A percentile compares a stretch with the other conserved stretches of the same genome.
Evolutionary conservation across 2,888 invertebrate species (phyloP).

Genomic region (Hanleya hanleyi): DNA sequence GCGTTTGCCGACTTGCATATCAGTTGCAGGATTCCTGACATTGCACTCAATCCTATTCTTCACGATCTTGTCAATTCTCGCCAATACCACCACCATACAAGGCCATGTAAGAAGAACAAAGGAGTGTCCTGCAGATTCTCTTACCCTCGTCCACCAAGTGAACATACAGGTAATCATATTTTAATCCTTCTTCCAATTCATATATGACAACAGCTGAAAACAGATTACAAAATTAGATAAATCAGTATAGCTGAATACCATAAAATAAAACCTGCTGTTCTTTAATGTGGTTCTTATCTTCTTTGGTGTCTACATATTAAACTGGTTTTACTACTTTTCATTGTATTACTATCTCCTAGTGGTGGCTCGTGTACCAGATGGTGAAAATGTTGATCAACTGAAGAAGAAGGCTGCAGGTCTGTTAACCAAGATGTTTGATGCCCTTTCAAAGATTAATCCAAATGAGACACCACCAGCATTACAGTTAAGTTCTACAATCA

Average conservation of each 20-base stretch:
- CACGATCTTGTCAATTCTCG: slow-evolving; percentile 18
- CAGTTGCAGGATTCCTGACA: slow-evolving; percentile 4
- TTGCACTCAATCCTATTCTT: slow-evolving; percentile 3
- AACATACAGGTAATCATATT: not conserved
- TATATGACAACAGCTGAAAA: too few species aligned
- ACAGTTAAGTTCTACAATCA: too few species aligned
- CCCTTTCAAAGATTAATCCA: not conserved
- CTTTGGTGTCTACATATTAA: too few species aligned
- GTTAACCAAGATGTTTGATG: not conserved
- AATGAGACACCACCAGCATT: not conserved
- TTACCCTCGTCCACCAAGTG: slow-evolving; percentile 23
- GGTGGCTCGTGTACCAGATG: not conserved
- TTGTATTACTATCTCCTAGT: not conserved
- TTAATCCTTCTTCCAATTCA: not conserved
- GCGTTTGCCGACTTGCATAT: slow-evolving; percentile 24
- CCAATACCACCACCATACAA: slow-evolving; percentile 29
- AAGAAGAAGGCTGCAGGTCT: not conserved
- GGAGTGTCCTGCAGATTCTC: slow-evolving; percentile 21
- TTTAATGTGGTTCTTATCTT: too few species aligned
- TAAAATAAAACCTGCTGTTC: too few species aligned
- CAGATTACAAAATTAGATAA: too few species aligned
- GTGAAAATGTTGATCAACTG: not conserved
- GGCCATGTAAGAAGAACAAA: slow-evolving; percentile 28
- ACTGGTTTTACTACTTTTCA: not conserved
- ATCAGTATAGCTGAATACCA: too few species aligned